Percentiles rank a stretch among this genome's conserved stretches.
phyloP scores from a whole-genome alignment of 2,113 vertebrate species.

The Lepisosteus osseus region DNA sequence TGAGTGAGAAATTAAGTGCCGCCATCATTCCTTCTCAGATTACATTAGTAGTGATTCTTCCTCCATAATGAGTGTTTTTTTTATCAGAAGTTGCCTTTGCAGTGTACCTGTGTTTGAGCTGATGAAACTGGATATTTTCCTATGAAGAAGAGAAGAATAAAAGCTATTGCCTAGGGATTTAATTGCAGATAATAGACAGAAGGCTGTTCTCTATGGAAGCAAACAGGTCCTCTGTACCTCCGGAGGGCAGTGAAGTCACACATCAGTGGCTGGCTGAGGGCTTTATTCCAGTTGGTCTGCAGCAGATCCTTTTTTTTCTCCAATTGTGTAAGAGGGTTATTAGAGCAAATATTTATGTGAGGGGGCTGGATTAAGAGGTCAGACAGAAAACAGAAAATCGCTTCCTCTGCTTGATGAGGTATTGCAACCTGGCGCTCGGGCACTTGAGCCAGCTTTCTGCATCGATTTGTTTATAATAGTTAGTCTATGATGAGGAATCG shows the following conservation, averaged over 20 bases:
- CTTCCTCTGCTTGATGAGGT: too few relatives aligned
- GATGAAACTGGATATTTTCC: constrained; percentile 8
- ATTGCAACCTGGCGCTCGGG: too few relatives aligned
- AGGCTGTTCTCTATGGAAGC: not conserved
- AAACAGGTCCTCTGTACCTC: constrained; percentile 2
- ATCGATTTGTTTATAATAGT: too few relatives aligned
- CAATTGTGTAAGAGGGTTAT: constrained; percentile 7
- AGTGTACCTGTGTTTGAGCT: not conserved
- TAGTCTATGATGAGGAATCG: too few relatives aligned
- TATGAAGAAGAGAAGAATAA: not conserved
- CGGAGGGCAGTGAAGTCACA: constrained; percentile 15
- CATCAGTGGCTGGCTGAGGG: constrained; percentile 8
- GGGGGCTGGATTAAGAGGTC: constrained; percentile 1
- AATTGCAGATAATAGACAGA: constrained; percentile 7
- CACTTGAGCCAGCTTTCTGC: too few relatives aligned
- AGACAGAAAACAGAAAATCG: not conserved
- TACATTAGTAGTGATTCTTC: not conserved
- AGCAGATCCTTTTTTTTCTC: not conserved
- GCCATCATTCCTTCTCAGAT: too few relatives aligned
- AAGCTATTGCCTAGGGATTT: constrained; percentile 17
- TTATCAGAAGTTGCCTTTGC: not conserved
- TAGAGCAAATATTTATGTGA: constrained; percentile 9
- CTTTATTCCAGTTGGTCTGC: constrained; percentile 15
- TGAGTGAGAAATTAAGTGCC: not conserved
- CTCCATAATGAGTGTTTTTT: not conserved